phyloP scores from a whole-genome alignment of 2,797 vertebrate species.

The Lutjanus argentimaculatus region DNA sequence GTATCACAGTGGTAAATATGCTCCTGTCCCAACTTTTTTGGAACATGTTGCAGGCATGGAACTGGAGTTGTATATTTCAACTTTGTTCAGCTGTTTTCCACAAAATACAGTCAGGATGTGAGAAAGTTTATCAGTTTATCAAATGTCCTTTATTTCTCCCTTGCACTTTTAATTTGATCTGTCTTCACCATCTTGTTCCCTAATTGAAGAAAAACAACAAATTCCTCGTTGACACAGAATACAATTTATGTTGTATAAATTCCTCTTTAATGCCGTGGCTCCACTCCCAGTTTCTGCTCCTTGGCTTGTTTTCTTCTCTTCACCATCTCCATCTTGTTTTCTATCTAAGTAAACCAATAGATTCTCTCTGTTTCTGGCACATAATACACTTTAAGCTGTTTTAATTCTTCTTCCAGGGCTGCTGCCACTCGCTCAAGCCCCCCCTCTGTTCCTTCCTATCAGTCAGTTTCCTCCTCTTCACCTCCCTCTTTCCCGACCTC shows the following conservation, averaged over 20 bases:
- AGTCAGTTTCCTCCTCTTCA: background rate
- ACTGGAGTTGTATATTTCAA: no score
- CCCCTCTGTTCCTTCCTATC: conserved; percentile 10
- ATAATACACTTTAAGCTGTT: conserved; percentile 23
- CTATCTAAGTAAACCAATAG: conserved; percentile 15
- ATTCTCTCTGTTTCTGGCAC: conserved; percentile 25
- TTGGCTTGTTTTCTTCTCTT: conserved; percentile 17
- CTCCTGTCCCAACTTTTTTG: no score
- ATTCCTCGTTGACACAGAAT: background rate
- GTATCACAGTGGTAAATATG: no score
- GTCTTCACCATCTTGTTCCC: background rate
- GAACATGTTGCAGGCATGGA: no score
- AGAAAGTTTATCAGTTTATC: background rate
- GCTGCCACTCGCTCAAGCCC: background rate
- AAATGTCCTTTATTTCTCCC: background rate
- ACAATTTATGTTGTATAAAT: background rate
- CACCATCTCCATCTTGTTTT: conserved; percentile 28
- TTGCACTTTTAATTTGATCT: background rate
- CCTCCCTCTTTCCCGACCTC: conserved; percentile 1
- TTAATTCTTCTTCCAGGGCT: conserved; percentile 8
- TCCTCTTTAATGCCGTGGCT: background rate
- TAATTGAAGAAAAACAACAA: background rate
- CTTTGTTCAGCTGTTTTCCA: no score
- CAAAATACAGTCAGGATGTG: background rate
- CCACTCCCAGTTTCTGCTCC: conserved; percentile 1